Conservation (phyloP, 1,140 invertebrate genomes). For the Dreissena rostriformis region DNA sequence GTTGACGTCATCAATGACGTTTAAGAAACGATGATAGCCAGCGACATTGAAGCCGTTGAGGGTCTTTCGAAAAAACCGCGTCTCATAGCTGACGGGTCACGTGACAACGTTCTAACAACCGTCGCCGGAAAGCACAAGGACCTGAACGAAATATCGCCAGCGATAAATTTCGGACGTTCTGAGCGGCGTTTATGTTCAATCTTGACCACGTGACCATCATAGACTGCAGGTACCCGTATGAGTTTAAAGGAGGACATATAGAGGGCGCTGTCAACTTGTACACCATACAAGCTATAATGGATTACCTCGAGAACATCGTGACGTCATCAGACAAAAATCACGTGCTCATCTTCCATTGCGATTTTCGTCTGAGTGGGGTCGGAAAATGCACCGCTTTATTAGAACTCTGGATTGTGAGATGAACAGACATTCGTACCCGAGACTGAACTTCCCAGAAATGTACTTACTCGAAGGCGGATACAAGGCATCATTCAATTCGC, state of each 20-base stretch:
- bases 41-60: too few relatives aligned
- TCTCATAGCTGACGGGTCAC: slow-evolving; percentile 7
- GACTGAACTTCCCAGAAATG: too few relatives aligned
- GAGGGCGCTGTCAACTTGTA: slow-evolving; percentile 94
- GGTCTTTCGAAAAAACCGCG: neutral
- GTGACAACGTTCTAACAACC: slow-evolving; percentile 14
- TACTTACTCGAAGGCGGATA: too few relatives aligned
- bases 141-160: slow-evolving; percentile 22
- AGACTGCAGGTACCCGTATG: too few relatives aligned
- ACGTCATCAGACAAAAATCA: slow-evolving; percentile 2
- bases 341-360: slow-evolving; percentile 52
- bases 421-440: slow-evolving; percentile 93
- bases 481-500: slow-evolving; percentile 90
- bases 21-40: too few relatives aligned
- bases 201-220: slow-evolving; percentile 10
- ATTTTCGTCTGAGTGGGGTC: slow-evolving; percentile 45
- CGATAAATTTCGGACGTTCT: slow-evolving; percentile 22
- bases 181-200: neutral
- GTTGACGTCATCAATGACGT: too few relatives aligned
- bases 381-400: slow-evolving; percentile 85
- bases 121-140: slow-evolving; percentile 34
- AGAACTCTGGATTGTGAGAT: slow-evolving; percentile 91
- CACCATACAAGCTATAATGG: slow-evolving; percentile 87
- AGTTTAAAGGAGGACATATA: too few relatives aligned
- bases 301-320: slow-evolving; percentile 84